Evolutionary conservation across 2,797 vertebrate genomes (phyloP), one percentile per base, ranked within the genome.

Genomic region (Naso thynnoides): DNA sequence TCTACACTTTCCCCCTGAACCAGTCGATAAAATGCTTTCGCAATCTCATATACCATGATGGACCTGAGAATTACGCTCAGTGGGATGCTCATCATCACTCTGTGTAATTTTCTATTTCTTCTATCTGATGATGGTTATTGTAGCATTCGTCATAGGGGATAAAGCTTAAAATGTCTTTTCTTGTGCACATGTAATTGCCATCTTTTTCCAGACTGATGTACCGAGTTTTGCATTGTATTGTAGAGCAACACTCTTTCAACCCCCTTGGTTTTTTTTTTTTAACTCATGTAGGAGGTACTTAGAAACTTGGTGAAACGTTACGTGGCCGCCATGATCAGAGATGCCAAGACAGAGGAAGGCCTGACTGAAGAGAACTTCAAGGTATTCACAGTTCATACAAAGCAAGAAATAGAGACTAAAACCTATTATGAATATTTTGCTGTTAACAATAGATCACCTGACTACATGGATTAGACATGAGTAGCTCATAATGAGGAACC

Each of bases 331-430:
- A 99, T 99, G 98, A 99, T 99, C 86, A 95, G 98, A 94, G 97
- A 99, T 79, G 98, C 97, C 63, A 99, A 99, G 92, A 99, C 97
- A 15, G 97, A 99, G 71, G 98, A 98, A 83, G 98, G 98, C 26
- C 87, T 99, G 76, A 99, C 98, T 0, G 98, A 99, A 76, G 98
- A 99, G 81, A 99, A 99, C 92, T 99, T 99, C 81, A 99, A 99
- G 96, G 98, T 98, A 89, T 60, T 38, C 16, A 54, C 26, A 52
- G 54, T 64, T 72, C 19, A 8, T 23, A 14, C 39, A 68, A 18
- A 47, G 38, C 16, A 74, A 61, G 47, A 8, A 68, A 21, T 27
- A 57, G 21, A 36, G 10, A 36, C 33, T 9, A 36, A 23, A 15
- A 3, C 16, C 14, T 31, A 11, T 23, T 33, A 26, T 47, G 7